phyloP scores from a whole-genome alignment of 2,113 vertebrate genomes.

The Kryptolebias marmoratus region DNA sequence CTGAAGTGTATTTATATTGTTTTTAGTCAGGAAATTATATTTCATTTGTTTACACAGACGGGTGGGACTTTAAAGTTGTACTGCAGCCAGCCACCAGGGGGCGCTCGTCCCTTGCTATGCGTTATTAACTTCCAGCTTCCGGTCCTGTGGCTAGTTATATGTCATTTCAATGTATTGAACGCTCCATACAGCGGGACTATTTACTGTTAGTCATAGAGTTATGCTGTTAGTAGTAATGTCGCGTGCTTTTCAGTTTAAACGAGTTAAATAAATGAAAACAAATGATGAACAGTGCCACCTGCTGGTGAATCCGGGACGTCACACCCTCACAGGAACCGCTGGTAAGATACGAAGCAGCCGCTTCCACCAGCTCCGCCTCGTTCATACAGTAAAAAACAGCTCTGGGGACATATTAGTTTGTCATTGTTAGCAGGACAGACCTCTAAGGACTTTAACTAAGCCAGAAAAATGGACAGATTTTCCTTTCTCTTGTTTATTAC shows the following conservation, averaged over 20 bases:
- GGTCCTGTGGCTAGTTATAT: no score
- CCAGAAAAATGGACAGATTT: not conserved
- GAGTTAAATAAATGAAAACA: not conserved
- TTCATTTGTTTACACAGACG: no score
- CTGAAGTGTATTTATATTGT: no score
- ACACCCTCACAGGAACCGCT: not conserved
- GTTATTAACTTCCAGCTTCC: no score
- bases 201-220: not conserved
- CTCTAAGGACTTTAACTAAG: fast-evolving
- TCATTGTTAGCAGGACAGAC: fast-evolving
- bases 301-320: not conserved
- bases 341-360: conserved; percentile 50
- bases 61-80: no score
- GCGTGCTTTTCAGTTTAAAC: no score
- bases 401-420: conserved; percentile 38
- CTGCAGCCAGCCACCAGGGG: no score
- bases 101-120: no score
- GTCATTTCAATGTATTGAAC: no score
- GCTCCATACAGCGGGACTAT: not conserved
- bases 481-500: conserved; percentile 17
- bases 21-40: no score
- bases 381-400: conserved; percentile 76
- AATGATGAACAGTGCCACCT: conserved; percentile 47
- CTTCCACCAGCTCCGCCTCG: conserved; percentile 75
- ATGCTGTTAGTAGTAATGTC: no score